Conservation (phyloP, 2,113 vertebrate genomes). For the Erythrolamprus reginae region DNA sequence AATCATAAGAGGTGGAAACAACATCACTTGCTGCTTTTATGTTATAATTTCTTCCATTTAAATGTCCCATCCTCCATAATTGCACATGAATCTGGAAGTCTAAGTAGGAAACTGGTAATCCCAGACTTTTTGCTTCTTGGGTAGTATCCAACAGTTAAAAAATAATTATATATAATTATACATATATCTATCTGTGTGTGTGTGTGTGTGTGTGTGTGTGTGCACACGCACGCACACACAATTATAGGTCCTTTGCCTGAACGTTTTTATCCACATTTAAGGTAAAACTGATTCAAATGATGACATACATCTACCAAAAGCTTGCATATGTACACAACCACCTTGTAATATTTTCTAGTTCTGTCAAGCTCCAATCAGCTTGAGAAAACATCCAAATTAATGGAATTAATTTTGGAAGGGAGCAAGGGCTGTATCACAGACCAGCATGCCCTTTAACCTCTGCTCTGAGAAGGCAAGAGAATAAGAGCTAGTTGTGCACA, state of each 20-base stretch:
- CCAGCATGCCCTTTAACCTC: slow-evolving; percentile 55
- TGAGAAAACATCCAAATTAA: slow-evolving; percentile 40
- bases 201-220: neutral
- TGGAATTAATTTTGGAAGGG: slow-evolving; percentile 53
- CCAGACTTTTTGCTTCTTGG: slow-evolving; percentile 65
- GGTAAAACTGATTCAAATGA: slow-evolving; percentile 64
- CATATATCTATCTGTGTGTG: slow-evolving; percentile 41
- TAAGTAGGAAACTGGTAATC: slow-evolving; percentile 45
- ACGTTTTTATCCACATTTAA: slow-evolving; percentile 60
- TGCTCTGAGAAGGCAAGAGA: slow-evolving; percentile 55
- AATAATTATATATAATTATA: slow-evolving; percentile 55
- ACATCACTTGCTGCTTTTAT: slow-evolving; percentile 59
- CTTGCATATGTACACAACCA: slow-evolving; percentile 68
- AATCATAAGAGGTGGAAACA: slow-evolving; percentile 57
- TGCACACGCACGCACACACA: slow-evolving; percentile 36
- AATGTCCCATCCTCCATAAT: slow-evolving; percentile 58
- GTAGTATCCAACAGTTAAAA: slow-evolving; percentile 63
- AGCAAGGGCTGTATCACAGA: slow-evolving; percentile 60
- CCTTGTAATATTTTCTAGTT: slow-evolving; percentile 47
- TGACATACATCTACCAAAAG: slow-evolving; percentile 61
- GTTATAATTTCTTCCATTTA: slow-evolving; percentile 56
- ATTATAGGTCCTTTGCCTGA: slow-evolving; percentile 59
- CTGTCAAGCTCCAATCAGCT: slow-evolving; percentile 62
- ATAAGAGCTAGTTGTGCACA: slow-evolving; percentile 60
- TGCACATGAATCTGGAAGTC: slow-evolving; percentile 63